Conservation (phyloP, 2,888 invertebrate species). For the Tenthredo mesomela region DNA sequence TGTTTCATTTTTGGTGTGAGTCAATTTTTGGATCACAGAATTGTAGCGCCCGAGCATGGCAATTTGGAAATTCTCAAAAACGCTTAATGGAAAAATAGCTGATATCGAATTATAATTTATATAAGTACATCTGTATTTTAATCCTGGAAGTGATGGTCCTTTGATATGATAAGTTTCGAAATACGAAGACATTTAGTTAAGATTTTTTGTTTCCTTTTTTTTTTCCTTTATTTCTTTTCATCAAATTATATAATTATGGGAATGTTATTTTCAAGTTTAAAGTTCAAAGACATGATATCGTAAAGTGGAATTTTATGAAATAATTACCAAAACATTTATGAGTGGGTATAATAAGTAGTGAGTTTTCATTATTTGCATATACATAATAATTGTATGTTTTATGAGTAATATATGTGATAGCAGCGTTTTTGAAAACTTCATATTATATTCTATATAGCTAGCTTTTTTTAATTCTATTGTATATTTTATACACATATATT, state of each 20-base stretch:
- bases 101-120: not conserved
- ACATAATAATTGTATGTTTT: not conserved
- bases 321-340: not conserved
- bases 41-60: constrained; percentile 73
- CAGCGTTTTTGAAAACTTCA: constrained; percentile 44
- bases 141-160: constrained; percentile 34
- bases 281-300: not conserved
- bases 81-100: constrained; percentile 51
- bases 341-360: not conserved
- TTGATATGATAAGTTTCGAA: constrained; percentile 43
- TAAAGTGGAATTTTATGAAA: not conserved
- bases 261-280: not conserved
- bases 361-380: not conserved
- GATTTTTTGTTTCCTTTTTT: not conserved
- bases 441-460: constrained; percentile 32
- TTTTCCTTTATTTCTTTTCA: too few species aligned
- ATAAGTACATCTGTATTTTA: constrained; percentile 22
- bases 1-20: constrained; percentile 18
- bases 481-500: not conserved
- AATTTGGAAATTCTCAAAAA: constrained; percentile 68
- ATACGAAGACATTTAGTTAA: not conserved
- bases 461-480: not conserved
- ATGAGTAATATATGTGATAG: not conserved
- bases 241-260: not conserved
- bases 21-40: constrained; percentile 71